Evolutionary conservation across 2,888 invertebrate genomes (phyloP).

Genomic region (Synergus itoensis): DNA sequence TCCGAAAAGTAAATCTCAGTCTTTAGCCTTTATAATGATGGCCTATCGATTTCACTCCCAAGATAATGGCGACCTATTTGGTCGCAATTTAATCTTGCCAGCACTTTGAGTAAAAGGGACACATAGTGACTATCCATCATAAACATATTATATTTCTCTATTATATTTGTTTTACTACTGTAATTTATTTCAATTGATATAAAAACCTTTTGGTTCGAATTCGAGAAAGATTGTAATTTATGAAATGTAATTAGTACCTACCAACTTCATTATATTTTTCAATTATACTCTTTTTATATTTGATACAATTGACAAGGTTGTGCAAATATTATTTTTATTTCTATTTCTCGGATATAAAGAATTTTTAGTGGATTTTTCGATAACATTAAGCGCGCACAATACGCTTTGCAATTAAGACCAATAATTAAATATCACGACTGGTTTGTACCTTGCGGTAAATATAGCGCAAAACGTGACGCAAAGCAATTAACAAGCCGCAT

Average conservation of each 20-base stretch:
- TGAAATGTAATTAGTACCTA: not conserved
- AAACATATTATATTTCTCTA: not conserved
- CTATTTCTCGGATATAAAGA: not conserved
- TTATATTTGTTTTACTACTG: too few species aligned
- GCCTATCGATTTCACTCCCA: slow-evolving; percentile 6
- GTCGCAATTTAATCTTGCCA: not conserved
- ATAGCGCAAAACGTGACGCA: slow-evolving; percentile 9
- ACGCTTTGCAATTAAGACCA: slow-evolving; percentile 10
- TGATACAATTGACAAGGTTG: not conserved
- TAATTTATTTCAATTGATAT: not conserved
- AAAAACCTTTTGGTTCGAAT: not conserved
- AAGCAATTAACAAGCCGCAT: slow-evolving; percentile 22
- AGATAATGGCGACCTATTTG: slow-evolving; percentile 8
- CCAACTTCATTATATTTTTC: not conserved
- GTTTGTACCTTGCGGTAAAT: not conserved
- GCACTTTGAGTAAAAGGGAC: not conserved
- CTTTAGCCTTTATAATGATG: slow-evolving; percentile 20
- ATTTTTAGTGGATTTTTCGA: not conserved
- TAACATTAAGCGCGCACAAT: not conserved
- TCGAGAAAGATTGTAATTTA: not conserved
- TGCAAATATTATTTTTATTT: not conserved
- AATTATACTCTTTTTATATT: not conserved
- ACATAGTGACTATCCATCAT: not conserved
- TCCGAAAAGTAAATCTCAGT: not conserved
- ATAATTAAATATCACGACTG: slow-evolving; percentile 4